Evolutionary conservation across 2,113 vertebrate species (phyloP).

Genomic region (Bathybates hornii): DNA sequence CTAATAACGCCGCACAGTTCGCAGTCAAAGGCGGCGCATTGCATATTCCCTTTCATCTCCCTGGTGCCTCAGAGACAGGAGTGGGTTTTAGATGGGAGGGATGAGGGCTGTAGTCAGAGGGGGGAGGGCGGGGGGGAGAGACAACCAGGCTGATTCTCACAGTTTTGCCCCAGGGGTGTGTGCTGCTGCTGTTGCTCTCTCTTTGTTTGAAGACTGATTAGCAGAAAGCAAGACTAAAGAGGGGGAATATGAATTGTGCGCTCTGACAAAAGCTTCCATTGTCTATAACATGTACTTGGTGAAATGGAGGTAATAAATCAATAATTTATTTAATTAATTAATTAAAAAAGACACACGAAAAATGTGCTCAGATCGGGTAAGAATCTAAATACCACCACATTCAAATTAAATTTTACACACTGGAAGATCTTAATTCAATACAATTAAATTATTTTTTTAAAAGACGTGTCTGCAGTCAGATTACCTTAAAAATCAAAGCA

Average conservation of each 20-base stretch:
- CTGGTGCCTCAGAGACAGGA: constrained; percentile 57
- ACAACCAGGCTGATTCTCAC: constrained; percentile 50
- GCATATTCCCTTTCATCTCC: constrained; percentile 72
- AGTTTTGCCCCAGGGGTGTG: constrained; percentile 58
- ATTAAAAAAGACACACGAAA: neutral
- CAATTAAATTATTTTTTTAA: neutral
- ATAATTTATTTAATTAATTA: neutral
- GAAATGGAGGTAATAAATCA: neutral
- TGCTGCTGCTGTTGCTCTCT: constrained; percentile 44
- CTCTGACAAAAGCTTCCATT: constrained; percentile 28
- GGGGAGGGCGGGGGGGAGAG: constrained; percentile 5
- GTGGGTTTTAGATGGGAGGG: constrained; percentile 48
- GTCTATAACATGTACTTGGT: neutral
- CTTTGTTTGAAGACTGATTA: constrained; percentile 68
- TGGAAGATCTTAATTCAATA: neutral
- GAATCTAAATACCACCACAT: neutral
- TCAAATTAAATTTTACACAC: neutral
- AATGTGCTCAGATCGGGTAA: neutral
- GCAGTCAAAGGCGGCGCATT: constrained; percentile 61
- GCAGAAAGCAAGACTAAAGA: constrained; percentile 46
- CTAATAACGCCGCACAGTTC: constrained; percentile 49
- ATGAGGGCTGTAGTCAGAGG: constrained; percentile 44
- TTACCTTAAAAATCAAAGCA: neutral
- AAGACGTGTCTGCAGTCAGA: neutral
- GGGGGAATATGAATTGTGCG: constrained; percentile 29